Evolutionary conservation across 2,888 invertebrate species (phyloP).

Genomic region (Caprella mutica): DNA sequence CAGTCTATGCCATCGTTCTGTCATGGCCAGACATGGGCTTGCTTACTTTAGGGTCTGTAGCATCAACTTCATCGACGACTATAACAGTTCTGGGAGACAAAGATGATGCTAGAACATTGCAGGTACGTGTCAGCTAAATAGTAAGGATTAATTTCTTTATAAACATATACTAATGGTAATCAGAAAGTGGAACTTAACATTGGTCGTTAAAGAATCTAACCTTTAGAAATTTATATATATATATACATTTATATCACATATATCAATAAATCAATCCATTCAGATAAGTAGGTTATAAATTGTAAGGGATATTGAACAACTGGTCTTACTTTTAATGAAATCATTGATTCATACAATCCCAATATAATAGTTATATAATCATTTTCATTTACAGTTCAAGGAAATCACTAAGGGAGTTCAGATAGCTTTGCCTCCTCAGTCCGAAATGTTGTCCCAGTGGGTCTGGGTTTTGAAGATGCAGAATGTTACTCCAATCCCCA

Average conservation of each 20-base stretch:
- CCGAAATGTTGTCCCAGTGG: conserved; percentile 19
- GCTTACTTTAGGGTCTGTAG: conserved; percentile 18
- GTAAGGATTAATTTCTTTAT: too few relatives aligned
- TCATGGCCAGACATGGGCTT: conserved; percentile 25
- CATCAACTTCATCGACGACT: conserved; percentile 6
- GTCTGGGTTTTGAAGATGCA: conserved; percentile 22
- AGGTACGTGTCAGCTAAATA: neutral
- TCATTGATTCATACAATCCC: neutral
- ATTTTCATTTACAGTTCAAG: conserved; percentile 4
- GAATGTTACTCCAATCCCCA: neutral
- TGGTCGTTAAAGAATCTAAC: too few relatives aligned
- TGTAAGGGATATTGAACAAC: too few relatives aligned
- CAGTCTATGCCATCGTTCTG: conserved; percentile 32
- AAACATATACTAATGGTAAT: too few relatives aligned
- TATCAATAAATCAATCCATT: too few relatives aligned
- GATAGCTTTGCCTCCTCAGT: conserved; percentile 20
- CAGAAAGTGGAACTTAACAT: too few relatives aligned
- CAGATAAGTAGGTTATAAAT: too few relatives aligned
- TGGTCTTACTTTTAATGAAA: too few relatives aligned
- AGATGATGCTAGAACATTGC: neutral
- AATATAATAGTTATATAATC: neutral
- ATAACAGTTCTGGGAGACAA: conserved; percentile 21
- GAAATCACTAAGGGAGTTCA: conserved; percentile 11
- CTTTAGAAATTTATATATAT: too few relatives aligned
- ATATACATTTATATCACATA: too few relatives aligned